Percentiles rank a stretch among this genome's conserved stretches.
Conservation (phyloP, 2,113 vertebrate genomes). For the zebrafish (Danio rerio) region DNA sequence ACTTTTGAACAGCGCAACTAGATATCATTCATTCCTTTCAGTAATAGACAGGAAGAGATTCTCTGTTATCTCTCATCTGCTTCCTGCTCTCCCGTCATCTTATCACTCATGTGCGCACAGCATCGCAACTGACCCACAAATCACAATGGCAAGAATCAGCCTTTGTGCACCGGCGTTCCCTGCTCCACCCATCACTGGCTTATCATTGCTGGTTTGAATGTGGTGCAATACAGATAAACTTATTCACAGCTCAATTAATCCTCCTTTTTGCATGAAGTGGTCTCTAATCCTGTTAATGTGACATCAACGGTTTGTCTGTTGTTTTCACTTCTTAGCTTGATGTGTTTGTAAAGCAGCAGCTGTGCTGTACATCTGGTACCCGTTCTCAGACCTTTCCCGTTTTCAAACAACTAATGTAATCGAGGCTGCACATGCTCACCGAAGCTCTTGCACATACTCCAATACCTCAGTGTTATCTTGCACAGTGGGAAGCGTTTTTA, state of each 20-base stretch:
- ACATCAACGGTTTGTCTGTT: slow-evolving; percentile 48
- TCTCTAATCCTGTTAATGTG: slow-evolving; percentile 57
- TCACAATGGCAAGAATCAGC: slow-evolving; percentile 55
- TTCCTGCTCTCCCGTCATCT: slow-evolving; percentile 60
- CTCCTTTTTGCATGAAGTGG: slow-evolving; percentile 69
- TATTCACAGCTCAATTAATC: slow-evolving; percentile 58
- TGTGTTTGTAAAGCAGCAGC: slow-evolving; percentile 45
- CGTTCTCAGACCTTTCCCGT: slow-evolving; percentile 25
- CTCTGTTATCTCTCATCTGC: slow-evolving; percentile 57
- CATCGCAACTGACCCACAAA: slow-evolving; percentile 48
- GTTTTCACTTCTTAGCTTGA: slow-evolving; percentile 47
- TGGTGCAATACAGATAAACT: slow-evolving; percentile 62
- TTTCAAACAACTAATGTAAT: slow-evolving; percentile 49
- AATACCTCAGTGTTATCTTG: slow-evolving; percentile 37
- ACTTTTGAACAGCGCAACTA: slow-evolving; percentile 58
- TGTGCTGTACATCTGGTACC: slow-evolving; percentile 55
- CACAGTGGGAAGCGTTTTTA: slow-evolving; percentile 37
- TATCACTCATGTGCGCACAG: slow-evolving; percentile 58
- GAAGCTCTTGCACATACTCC: slow-evolving; percentile 19
- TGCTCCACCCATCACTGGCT: slow-evolving; percentile 39
- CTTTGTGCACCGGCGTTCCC: slow-evolving; percentile 63
- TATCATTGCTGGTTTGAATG: slow-evolving; percentile 69
- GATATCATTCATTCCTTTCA: slow-evolving; percentile 72
- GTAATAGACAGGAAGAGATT: slow-evolving; percentile 67
- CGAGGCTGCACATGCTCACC: slow-evolving; percentile 2